These are phyloP conservation scores for Micromesistius poutassou DNA, from an alignment of 2,797 vertebrate species.

Conservation along the genomic window DNA sequence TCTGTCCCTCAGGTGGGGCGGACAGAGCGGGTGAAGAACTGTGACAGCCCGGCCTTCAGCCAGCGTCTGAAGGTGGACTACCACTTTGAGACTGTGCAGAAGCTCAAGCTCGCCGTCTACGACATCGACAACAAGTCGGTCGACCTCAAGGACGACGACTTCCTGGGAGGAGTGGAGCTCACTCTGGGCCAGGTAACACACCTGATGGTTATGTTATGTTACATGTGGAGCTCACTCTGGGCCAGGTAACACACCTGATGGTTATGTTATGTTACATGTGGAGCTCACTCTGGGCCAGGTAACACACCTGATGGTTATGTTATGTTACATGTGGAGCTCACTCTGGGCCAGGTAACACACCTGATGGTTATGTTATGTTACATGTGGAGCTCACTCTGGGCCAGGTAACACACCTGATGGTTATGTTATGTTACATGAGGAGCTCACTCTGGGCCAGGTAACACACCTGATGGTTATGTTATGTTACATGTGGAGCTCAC, in stretches of 20 bases:
- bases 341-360: slow-evolving; percentile 82
- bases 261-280: slow-evolving; percentile 21
- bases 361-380: no score
- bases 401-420: slow-evolving; percentile 85
- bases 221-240: slow-evolving; percentile 79
- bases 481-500: slow-evolving; percentile 73
- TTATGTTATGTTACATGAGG: no score
- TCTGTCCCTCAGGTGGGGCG: slow-evolving; percentile 73
- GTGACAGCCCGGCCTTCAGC: slow-evolving; percentile 82
- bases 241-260: slow-evolving; percentile 74
- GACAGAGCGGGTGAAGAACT: slow-evolving; percentile 83
- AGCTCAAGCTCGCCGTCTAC: slow-evolving; percentile 83
- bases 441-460: slow-evolving; percentile 89
- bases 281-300: slow-evolving; percentile 91
- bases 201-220: no score
- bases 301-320: not conserved
- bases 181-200: slow-evolving; percentile 84
- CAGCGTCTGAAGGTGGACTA: slow-evolving; percentile 83
- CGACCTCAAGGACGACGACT: slow-evolving; percentile 86
- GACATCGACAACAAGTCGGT: slow-evolving; percentile 87
- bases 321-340: slow-evolving; percentile 70
- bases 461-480: no score
- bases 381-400: slow-evolving; percentile 81
- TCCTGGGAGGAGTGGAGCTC: slow-evolving; percentile 84
- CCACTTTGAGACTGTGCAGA: slow-evolving; percentile 89